phyloP scores from a whole-genome alignment of 2,888 invertebrate genomes.

The Encarsia formosa region DNA sequence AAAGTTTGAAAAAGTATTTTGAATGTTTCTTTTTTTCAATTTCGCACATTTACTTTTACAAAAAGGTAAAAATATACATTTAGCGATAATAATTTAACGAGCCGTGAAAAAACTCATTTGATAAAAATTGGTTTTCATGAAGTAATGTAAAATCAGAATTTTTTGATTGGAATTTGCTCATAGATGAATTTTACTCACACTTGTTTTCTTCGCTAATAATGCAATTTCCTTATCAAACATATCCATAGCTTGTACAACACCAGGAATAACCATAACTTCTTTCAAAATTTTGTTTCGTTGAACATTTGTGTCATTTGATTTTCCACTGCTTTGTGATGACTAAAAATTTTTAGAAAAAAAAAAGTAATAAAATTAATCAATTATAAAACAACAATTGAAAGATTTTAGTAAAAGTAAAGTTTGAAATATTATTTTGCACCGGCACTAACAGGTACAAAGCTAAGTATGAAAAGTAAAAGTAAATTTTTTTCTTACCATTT shows the following conservation, averaged over 20 bases:
- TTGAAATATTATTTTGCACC: no score
- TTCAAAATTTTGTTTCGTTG: constrained; percentile 56
- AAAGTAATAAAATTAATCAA: not conserved
- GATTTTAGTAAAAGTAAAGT: not conserved
- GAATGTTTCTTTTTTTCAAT: no score
- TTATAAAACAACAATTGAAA: not conserved
- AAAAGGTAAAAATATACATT: no score
- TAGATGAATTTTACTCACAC: constrained; percentile 52
- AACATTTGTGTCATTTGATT: constrained; percentile 48
- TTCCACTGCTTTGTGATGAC: constrained; percentile 38
- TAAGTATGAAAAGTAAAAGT: no score
- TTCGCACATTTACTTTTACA: no score
- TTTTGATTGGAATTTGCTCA: no score
- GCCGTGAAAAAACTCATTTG: not conserved
- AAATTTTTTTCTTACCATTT: no score
- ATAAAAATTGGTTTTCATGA: no score
- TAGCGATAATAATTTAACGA: no score
- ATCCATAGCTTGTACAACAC: constrained; percentile 63
- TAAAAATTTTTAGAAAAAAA: constrained; percentile 9
- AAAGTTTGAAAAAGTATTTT: no score
- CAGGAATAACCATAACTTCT: constrained; percentile 63
- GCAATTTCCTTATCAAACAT: constrained; percentile 60
- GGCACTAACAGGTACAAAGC: no score
- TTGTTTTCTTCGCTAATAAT: constrained; percentile 59
- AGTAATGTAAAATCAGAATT: no score